phyloP scores from a whole-genome alignment of 2,113 vertebrate genomes.

The Tetrax tetrax region DNA sequence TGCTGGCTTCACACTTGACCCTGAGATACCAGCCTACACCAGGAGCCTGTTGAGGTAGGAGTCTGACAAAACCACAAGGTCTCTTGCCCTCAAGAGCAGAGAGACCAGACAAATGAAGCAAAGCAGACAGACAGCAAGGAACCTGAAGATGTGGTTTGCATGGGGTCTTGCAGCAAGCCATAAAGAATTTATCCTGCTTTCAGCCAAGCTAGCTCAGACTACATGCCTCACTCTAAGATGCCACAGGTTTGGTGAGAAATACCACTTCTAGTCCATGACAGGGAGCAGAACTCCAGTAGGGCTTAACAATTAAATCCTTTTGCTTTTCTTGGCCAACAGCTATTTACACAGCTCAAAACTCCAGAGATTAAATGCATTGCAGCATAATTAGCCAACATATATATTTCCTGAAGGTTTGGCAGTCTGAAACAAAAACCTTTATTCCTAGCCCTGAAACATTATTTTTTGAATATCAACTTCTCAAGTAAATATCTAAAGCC shows the following conservation, averaged over 20 bases:
- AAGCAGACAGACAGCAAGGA: neutral
- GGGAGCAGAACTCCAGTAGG: neutral
- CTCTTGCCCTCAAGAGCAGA: neutral
- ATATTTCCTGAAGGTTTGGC: neutral
- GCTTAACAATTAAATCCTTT: neutral
- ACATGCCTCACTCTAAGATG: neutral
- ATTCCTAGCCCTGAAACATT: neutral
- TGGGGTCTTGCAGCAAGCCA: neutral
- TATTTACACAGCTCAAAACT: neutral
- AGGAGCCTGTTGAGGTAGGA: rapidly evolving
- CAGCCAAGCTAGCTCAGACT: neutral
- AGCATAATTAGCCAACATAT: neutral
- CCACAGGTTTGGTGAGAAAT: neutral
- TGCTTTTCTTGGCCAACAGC: neutral
- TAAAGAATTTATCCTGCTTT: neutral
- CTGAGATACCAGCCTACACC: neutral
- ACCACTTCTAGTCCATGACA: rapidly evolving
- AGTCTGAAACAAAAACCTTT: neutral
- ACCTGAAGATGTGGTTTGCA: neutral
- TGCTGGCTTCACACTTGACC: neutral
- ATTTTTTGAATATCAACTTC: neutral
- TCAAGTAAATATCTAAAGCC: neutral
- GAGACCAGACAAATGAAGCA: neutral
- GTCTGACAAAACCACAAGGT: neutral
- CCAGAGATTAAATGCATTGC: neutral